Percentiles rank a stretch among this genome's conserved stretches.
Evolutionary conservation across 1,140 invertebrate species (phyloP).

Genomic region (Meloidogyne exigua): DNA sequence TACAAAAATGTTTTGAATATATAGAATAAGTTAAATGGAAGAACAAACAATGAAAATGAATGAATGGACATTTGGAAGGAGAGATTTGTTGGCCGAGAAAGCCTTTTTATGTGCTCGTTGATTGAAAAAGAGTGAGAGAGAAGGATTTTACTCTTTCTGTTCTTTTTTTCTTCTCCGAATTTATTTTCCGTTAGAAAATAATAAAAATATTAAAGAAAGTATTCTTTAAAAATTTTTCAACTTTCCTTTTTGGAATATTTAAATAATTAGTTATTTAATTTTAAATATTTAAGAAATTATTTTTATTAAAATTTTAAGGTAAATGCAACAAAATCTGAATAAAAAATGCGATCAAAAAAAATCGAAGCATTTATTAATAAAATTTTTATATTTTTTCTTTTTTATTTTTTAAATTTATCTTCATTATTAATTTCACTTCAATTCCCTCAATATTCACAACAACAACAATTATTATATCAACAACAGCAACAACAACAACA

Average conservation of each 20-base stretch:
- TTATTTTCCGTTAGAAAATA: not conserved
- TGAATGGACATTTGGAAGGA: too few relatives aligned
- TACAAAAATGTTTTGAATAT: not conserved
- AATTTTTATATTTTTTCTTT: not conserved
- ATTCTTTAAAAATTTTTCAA: too few relatives aligned
- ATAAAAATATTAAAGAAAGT: not conserved
- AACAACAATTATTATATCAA: not conserved
- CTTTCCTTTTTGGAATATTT: too few relatives aligned
- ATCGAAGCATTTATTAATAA: not conserved
- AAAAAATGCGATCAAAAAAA: not conserved
- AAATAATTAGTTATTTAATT: too few relatives aligned
- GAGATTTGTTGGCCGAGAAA: not conserved
- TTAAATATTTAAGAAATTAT: too few relatives aligned
- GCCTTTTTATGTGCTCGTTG: not conserved
- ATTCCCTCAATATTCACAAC: not conserved
- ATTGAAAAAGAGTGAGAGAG: too few relatives aligned
- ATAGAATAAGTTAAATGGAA: not conserved
- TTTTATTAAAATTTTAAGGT: not conserved
- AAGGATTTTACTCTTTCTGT: too few relatives aligned
- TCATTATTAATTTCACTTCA: not conserved
- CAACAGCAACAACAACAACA: slow-evolving; percentile 1
- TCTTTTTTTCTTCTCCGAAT: not conserved
- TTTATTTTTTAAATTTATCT: not conserved
- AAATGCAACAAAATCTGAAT: not conserved
- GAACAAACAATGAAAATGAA: not conserved